These are phyloP conservation scores for Polypterus bichir DNA, from an alignment of 2,113 vertebrate genomes.

Conservation along the genomic window DNA sequence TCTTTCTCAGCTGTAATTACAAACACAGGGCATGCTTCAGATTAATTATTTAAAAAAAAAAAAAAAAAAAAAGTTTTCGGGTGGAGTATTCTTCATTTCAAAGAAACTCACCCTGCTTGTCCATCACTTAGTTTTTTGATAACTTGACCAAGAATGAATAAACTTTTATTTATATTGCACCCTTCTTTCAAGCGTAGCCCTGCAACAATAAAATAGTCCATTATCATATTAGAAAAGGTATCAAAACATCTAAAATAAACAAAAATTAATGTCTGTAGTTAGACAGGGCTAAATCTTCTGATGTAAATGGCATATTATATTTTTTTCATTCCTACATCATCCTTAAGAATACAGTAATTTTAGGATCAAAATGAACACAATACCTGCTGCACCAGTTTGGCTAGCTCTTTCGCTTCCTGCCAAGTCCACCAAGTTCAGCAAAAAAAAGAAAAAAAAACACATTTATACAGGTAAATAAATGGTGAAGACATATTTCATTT, in stretches of 20 bases:
- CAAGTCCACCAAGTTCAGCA: slow-evolving; percentile 86
- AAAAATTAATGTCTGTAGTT: too few species aligned
- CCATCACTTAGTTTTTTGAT: slow-evolving; percentile 92
- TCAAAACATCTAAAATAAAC: too few species aligned
- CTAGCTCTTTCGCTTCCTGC: slow-evolving; percentile 87
- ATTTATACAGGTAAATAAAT: too few species aligned
- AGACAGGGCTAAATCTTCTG: too few species aligned
- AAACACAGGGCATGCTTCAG: too few species aligned
- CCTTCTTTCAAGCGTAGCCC: slow-evolving; percentile 87
- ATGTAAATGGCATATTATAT: background rate
- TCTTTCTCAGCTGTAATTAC: too few species aligned
- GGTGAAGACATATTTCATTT: too few species aligned
- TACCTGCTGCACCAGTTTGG: slow-evolving; percentile 91
- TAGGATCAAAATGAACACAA: slow-evolving; percentile 7
- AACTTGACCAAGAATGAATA: slow-evolving; percentile 87
- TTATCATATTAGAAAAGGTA: too few species aligned
- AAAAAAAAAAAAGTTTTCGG: too few species aligned
- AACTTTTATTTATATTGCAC: slow-evolving; percentile 88
- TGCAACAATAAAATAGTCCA: slow-evolving; percentile 22
- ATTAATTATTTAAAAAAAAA: too few species aligned
- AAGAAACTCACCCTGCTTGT: slow-evolving; percentile 61
- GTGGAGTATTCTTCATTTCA: too few species aligned
- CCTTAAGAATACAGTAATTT: background rate
- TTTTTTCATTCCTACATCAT: background rate
- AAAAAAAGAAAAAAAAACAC: too few species aligned